Conservation (phyloP, 2,888 invertebrate species). For the Phengaris arion region DNA sequence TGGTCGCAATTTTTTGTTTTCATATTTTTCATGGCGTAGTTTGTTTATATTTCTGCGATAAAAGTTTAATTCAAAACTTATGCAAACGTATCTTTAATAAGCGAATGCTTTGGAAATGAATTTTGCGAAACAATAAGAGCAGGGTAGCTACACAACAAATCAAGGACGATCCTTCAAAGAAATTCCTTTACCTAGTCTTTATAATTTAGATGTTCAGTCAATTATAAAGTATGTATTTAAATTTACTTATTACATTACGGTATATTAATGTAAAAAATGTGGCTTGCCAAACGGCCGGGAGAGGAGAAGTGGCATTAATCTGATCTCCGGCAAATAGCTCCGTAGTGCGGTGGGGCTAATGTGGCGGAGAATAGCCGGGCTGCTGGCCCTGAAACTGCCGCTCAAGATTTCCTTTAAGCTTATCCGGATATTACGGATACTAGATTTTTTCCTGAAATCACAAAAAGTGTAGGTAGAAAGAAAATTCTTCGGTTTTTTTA, state of each 20-base stretch:
- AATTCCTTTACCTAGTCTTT: not conserved
- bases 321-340: conserved; percentile 73
- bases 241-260: conserved; percentile 4
- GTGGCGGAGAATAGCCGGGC: conserved; percentile 69
- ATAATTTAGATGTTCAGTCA: not conserved
- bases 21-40: not conserved
- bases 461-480: too few relatives aligned
- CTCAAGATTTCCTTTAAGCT: conserved; percentile 39
- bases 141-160: too few relatives aligned
- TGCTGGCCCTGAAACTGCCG: conserved; percentile 52
- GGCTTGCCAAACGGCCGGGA: conserved; percentile 47
- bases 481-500: too few relatives aligned
- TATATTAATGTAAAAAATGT: conserved; percentile 17
- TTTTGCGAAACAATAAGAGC: too few relatives aligned
- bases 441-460: not conserved
- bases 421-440: not conserved
- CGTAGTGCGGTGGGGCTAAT: conserved; percentile 74
- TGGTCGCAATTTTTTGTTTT: not conserved
- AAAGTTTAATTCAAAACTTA: too few relatives aligned
- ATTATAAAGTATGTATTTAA: conserved; percentile 8
- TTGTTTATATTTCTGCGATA: not conserved
- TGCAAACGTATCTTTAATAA: too few relatives aligned
- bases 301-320: conserved; percentile 76
- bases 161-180: too few relatives aligned
- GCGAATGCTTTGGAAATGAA: too few relatives aligned